phyloP scores from a whole-genome alignment of 64 coral and sea anemone genomes.

The Hydrozoanthus tunicans region DNA sequence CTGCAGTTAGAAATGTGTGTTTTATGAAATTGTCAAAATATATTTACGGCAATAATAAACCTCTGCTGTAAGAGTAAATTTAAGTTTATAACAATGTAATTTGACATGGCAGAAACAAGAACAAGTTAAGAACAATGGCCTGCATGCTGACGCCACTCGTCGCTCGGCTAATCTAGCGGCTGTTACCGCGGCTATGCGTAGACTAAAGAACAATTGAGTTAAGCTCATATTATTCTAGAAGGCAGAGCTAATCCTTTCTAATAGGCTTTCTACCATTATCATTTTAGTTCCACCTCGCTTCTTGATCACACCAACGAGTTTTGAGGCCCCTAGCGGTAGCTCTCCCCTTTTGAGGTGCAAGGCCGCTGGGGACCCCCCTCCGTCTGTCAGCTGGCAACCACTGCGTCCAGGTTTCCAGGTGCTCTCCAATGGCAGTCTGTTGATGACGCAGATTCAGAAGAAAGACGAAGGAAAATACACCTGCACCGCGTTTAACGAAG shows the following conservation, averaged over 20 bases:
- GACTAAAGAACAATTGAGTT: too few relatives aligned
- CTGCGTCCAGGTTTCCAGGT: background rate
- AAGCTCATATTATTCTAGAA: too few relatives aligned
- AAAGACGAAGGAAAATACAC: slow-evolving; percentile 51
- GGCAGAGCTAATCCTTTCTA: background rate
- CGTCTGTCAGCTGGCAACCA: slow-evolving; percentile 19
- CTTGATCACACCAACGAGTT: slow-evolving; percentile 16
- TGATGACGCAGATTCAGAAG: slow-evolving; percentile 43
- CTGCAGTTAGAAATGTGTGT: too few relatives aligned
- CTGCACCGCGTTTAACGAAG: slow-evolving; percentile 20
- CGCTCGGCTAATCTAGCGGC: too few relatives aligned
- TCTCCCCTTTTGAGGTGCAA: slow-evolving; percentile 20
- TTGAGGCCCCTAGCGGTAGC: slow-evolving; percentile 25
- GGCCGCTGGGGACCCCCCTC: slow-evolving; percentile 22
- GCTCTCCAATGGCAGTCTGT: background rate
- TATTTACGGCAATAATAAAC: too few relatives aligned
- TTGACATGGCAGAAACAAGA: too few relatives aligned
- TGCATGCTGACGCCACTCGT: too few relatives aligned
- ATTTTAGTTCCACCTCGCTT: slow-evolving; percentile 33
- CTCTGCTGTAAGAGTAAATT: too few relatives aligned
- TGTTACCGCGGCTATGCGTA: too few relatives aligned
- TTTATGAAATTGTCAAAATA: too few relatives aligned
- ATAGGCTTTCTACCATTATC: background rate
- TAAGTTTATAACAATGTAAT: too few relatives aligned
- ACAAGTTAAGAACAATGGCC: too few relatives aligned